Base-by-base conservation (phyloP, 2,113 vertebrate genomes). In the Brienomyrus longianalis region DNA sequence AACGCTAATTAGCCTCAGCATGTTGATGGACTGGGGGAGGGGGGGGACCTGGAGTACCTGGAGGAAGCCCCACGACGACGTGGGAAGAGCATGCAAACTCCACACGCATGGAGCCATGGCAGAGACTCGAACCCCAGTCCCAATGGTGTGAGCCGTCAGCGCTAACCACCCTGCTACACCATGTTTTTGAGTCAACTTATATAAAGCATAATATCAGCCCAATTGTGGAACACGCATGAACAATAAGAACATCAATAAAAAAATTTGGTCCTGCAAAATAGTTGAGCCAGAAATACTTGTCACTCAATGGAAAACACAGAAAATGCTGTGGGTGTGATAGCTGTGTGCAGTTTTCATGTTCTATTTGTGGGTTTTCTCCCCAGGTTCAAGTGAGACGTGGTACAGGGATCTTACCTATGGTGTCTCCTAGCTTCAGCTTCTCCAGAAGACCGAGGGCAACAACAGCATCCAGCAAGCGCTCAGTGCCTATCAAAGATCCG, bases 381-480 rank as follows among this genome's bases (percentile, higher is more conserved):
- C 13, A 80, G 31, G 74, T 21, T 62, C 23, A 62, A 23, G 1
- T 15, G 27, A 43, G 31, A 8, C 5, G 5, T 5, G 15, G 31
- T 17, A 80, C 74, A 19, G 31, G 47, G 13, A 47, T 45, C 90
- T 89, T 86, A 93, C 74, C 91, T 84, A 1, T 86, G 86, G 50
- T 91, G 39, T 95, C 89, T 95, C 95, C 95, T 92, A 91, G 87
- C 43, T 51, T 10, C 1, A 92, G 91, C 91, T 94, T 96, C 77
- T 94, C 91, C 86, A 99, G 89, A 19, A 99, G 92, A 11, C 95
- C 96, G 93, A 99, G 94, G 56, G 95, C 96, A 66, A 93, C 94
- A 70, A 97, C 97, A 10, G 95, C 95, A 88, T 98, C 97, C 91
- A 99, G 95, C 90, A 99, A 95, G 89, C 94, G 92, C 88, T 95